Evolutionary conservation across 2,113 vertebrate species (phyloP), one percentile per base, ranked within the genome.

Genomic region (Tachycineta bicolor): DNA sequence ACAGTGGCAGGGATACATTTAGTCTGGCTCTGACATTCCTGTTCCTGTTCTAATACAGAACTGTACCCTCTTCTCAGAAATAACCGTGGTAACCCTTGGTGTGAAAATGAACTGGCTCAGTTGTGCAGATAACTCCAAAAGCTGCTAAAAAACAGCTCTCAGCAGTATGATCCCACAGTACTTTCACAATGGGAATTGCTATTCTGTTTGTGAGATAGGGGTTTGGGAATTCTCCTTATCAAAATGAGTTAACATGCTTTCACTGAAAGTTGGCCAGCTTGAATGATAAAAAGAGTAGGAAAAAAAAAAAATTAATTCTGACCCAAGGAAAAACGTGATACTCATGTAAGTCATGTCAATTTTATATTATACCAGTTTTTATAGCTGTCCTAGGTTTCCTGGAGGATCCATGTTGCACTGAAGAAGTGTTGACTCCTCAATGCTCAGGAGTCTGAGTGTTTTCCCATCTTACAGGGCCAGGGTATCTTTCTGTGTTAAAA

Each of bases 151-250:
- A 56, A 5, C 53, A 65, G 14, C 60, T 71, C 9, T 76, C 24
- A 34, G 87, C 47, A 90, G 58, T 46, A 47, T 34, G 41, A 91
- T 84, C 53, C 74, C 65, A 79, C 55, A 79, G 46, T 12, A 53
- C 47, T 83, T 93, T 87, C 89, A 67, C 75, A 77, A 43, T 52
- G 63, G 59, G 39, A 83, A 83, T 69, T 93, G 62, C 33, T 85
- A 4, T 64, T 90, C 69, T 93, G 22, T 83, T 93, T 81, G 78
- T 63, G 70, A 94, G 78, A 90, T 8, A 75, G 69, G 46, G 22
- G 50, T 69, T 21, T 87, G 90, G 84, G 87, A 88, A 93, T 80
- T 70, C 17, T 19, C 29, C 34, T 87, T 90, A 97, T 94, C 90
- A 86, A 80, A 96, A 77, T 24, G 26, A 86, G 67, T 53, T 87